Evolutionary conservation across 1,140 invertebrate species (phyloP).

Genomic region (Aphelenchoides avenae): DNA sequence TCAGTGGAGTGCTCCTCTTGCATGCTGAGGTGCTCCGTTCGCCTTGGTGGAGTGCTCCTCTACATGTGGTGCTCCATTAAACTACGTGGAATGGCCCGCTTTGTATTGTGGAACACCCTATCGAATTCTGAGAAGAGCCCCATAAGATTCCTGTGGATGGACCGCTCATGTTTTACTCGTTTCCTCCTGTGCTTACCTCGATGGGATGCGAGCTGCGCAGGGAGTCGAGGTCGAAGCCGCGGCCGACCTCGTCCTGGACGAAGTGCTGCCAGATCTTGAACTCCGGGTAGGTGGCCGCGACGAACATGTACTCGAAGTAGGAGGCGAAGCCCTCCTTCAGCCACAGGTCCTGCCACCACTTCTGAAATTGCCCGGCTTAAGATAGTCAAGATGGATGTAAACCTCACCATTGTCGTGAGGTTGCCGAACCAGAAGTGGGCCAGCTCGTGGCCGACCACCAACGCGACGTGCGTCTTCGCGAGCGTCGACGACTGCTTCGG

Average conservation of each 20-base stretch:
- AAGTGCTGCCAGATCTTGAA: slow-evolving; percentile 65
- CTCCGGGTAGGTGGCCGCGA: slow-evolving; percentile 63
- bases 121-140: too few species aligned
- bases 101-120: too few species aligned
- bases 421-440: slow-evolving; percentile 68
- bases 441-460: slow-evolving; percentile 80
- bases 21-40: slow-evolving; percentile 20
- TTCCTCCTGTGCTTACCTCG: too few species aligned
- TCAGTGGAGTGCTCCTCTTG: too few species aligned
- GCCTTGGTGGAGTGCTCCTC: slow-evolving; percentile 24
- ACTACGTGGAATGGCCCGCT: too few species aligned
- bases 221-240: slow-evolving; percentile 27
- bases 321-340: slow-evolving; percentile 53
- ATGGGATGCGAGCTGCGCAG: slow-evolving; percentile 44
- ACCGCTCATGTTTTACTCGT: too few species aligned
- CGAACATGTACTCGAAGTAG: slow-evolving; percentile 64
- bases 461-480: slow-evolving; percentile 69
- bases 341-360: slow-evolving; percentile 65
- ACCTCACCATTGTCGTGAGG: slow-evolving; percentile 54
- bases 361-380: slow-evolving; percentile 47
- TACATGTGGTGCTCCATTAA: too few species aligned
- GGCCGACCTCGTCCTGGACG: slow-evolving; percentile 66
- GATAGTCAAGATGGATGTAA: too few species aligned
- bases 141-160: too few species aligned
- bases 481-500: slow-evolving; percentile 65